phyloP scores from a whole-genome alignment of 2,888 invertebrate species.

The Caenorhabditis sinica region DNA sequence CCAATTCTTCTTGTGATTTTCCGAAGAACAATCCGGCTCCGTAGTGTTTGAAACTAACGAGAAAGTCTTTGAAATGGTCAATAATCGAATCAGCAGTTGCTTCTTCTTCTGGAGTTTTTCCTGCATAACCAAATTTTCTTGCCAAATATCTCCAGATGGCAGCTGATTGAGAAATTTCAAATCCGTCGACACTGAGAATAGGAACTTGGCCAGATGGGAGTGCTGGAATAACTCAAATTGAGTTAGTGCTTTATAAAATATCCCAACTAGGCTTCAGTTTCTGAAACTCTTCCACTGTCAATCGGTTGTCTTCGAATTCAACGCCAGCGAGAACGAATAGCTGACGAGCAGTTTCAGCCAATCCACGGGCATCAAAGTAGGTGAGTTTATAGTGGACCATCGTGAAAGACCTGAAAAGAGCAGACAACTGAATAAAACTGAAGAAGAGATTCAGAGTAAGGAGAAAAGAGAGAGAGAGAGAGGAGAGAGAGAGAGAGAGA shows the following conservation, averaged over 20 bases:
- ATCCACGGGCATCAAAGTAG: constrained; percentile 52
- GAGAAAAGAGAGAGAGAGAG: not conserved
- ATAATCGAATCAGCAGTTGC: constrained; percentile 31
- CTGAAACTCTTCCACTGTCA: constrained; percentile 33
- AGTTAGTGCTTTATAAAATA: not conserved
- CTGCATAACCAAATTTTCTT: constrained; percentile 28
- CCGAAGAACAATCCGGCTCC: not conserved
- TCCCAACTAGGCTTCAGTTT: constrained; percentile 9
- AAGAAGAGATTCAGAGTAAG: not conserved
- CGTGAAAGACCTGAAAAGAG: not conserved
- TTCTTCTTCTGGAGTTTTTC: constrained; percentile 40
- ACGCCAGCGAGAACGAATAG: constrained; percentile 17
- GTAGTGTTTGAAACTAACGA: constrained; percentile 1
- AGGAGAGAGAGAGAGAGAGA: too few relatives aligned
- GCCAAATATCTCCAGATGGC: constrained; percentile 47
- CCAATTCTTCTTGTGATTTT: not conserved
- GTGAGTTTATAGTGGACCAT: constrained; percentile 56
- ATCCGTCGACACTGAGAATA: constrained; percentile 18
- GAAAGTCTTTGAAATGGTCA: constrained; percentile 49
- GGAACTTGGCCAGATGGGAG: constrained; percentile 35
- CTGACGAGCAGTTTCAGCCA: constrained; percentile 39
- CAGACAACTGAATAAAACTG: not conserved
- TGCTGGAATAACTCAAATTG: not conserved
- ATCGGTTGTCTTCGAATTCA: constrained; percentile 29
- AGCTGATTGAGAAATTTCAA: constrained; percentile 38